phyloP scores from a whole-genome alignment of 2,888 invertebrate species.

The Poecilobothrus nobilitatus region DNA sequence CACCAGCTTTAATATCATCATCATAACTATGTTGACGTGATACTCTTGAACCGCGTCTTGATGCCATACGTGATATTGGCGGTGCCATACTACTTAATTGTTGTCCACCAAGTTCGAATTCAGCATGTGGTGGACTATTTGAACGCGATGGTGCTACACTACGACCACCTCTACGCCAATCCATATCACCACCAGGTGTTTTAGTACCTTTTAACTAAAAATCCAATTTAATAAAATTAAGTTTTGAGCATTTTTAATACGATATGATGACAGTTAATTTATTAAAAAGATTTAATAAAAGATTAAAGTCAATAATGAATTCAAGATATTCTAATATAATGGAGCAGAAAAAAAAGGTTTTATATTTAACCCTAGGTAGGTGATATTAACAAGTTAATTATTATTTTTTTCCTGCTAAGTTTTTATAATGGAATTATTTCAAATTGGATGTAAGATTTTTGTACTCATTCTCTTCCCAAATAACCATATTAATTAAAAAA shows the following conservation, averaged over 20 bases:
- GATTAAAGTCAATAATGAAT: slow-evolving; percentile 11
- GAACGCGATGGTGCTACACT: slow-evolving; percentile 57
- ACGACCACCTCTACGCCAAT: slow-evolving; percentile 50
- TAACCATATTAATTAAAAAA: not conserved
- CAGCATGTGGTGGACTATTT: slow-evolving; percentile 50
- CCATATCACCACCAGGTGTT: slow-evolving; percentile 47
- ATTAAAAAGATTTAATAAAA: not conserved
- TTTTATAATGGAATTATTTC: too few relatives aligned
- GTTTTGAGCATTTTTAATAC: not conserved
- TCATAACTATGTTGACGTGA: slow-evolving; percentile 76
- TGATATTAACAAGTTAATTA: too few relatives aligned
- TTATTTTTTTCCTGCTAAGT: too few relatives aligned
- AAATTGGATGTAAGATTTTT: too few relatives aligned
- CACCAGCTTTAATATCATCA: slow-evolving; percentile 56
- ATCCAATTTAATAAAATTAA: not conserved
- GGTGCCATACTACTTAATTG: slow-evolving; percentile 30
- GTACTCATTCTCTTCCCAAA: too few relatives aligned
- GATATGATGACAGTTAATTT: slow-evolving; percentile 20
- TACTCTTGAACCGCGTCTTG: slow-evolving; percentile 54
- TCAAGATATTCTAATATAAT: too few relatives aligned
- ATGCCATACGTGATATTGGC: slow-evolving; percentile 42
- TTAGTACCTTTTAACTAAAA: slow-evolving; percentile 58
- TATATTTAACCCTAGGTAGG: too few relatives aligned
- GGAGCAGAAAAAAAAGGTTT: too few relatives aligned
- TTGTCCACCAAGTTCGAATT: slow-evolving; percentile 27